Evolutionary conservation across 2,888 invertebrate genomes (phyloP), one percentile per base, ranked within the genome.

Genomic region (Cerastoderma edule): DNA sequence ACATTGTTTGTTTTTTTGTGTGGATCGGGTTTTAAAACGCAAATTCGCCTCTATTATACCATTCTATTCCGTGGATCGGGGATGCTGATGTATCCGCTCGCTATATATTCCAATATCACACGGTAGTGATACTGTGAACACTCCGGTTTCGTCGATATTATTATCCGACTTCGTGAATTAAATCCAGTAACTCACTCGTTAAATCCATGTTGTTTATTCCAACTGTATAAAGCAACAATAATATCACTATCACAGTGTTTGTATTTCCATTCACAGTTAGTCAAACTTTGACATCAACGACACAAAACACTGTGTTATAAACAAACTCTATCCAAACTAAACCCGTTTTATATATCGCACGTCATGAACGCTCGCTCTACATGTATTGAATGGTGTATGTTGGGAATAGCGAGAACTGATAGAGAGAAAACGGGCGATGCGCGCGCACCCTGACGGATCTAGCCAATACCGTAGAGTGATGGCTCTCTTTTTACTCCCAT

Each of bases 371-470:
- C 39, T 60, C 35, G 22, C 60, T 1, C 24, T 60, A 60, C 60
- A 60, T 60, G 60, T 60, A 60, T 60, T 39, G 60, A 60, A 60
- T 60, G 39, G 24, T 19, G 39, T 33, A 33, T 13, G 60, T 39
- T 60, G 24, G n/a, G n/a, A n/a, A n/a, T 35, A 60, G 22, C 28
- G 13, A 60, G 24, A 56, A 3, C 32, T 22, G 50, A 50, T 19
- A 1, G 50, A 50, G 50, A 50, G 50, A 50, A 50, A 50, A 50
- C 50, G 10, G 24, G 39, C 22, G 35, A 39, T 60, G 60, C 60
- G 60, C 60, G 60, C 60, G 60, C 60, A 60, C 39, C 27, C 60
- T 39, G 39, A 22, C 39, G 60, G 57, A n/a, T n/a, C n/a, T n/a
- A n/a, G n/a, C n/a, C n/a, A n/a, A n/a, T n/a, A n/a, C n/a, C n/a